Evolutionary conservation across 2,888 invertebrate species (phyloP).

Genomic region (Leucophenga maculata): DNA sequence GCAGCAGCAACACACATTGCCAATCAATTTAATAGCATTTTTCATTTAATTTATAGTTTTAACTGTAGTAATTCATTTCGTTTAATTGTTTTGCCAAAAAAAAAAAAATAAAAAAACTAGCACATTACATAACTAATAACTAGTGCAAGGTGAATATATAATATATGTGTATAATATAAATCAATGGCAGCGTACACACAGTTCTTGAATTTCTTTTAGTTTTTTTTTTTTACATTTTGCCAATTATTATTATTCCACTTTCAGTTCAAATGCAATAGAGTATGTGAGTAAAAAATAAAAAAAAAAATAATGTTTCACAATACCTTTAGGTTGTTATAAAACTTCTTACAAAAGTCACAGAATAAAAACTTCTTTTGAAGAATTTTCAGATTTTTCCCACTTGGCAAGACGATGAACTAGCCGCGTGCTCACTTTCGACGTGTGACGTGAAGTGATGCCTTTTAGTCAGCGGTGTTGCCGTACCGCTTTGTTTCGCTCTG

Average conservation of each 20-base stretch:
- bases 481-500: too few relatives aligned
- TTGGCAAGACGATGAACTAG: conserved; percentile 59
- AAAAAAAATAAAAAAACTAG: conserved; percentile 31
- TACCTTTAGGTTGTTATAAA: conserved; percentile 63
- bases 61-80: not conserved
- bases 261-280: not conserved
- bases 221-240: conserved; percentile 37
- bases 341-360: conserved; percentile 70
- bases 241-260: conserved; percentile 11
- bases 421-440: conserved; percentile 72
- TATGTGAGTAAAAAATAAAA: conserved; percentile 27
- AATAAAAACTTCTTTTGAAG: conserved; percentile 71
- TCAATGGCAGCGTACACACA: conserved; percentile 50
- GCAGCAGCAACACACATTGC: too few relatives aligned
- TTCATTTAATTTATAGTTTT: not conserved
- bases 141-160: conserved; percentile 56
- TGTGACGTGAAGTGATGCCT: conserved; percentile 68
- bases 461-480: not conserved
- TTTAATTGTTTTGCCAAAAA: conserved; percentile 11
- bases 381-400: conserved; percentile 61
- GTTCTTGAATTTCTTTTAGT: conserved; percentile 30
- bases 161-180: conserved; percentile 43
- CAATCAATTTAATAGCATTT: too few relatives aligned
- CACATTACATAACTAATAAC: conserved; percentile 62
- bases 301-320: conserved; percentile 49